Base-by-base conservation (phyloP, 2,113 vertebrate species). In the Triplophysa siluroides region DNA sequence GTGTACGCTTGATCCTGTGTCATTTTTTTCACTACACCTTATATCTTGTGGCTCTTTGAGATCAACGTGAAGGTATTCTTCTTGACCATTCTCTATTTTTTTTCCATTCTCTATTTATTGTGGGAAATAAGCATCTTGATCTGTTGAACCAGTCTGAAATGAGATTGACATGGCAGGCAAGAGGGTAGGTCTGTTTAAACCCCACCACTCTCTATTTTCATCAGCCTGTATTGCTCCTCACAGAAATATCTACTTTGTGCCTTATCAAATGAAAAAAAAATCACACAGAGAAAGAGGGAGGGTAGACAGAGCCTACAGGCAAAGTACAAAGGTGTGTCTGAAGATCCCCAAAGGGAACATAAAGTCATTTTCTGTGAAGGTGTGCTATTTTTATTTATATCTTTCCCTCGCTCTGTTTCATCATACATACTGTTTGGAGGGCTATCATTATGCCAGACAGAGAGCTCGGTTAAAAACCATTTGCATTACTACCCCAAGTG, bases 401-500 rank as follows among this genome's bases (percentile, higher is more conserved):
- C 86, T 86, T 89, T 90, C 87, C 84, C 82, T 82, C 85, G 88
- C 92, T 92, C 90, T 93, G 91, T 92, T 92, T 92, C 92, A 89
- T 88, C 88, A 88, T 90, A 91, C 89, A 86, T 88, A 92, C 91
- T 91, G 90, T 93, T 92, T 92, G 90, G 88, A 88, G 89, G 91
- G 91, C 91, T 91, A 90, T 93, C 91, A 90, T 92, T 93, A 93
- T 90, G 88, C 87, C 90, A 89, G 90, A 90, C 85, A 83, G 87
- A 88, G 66, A 84, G 90, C 92, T 83, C 88, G 90, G 90, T 88
- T 85, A 85, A 87, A 91, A 89, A 91, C 86, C 91, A 93, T 93
- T 93, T 94, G 92, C 93, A 95, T 95, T 93, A 93, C 91, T 93
- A 93, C 90, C 90, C 92, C 91, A 91, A 92, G 87, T 91, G 91